Evolutionary conservation across 1,140 invertebrate species (phyloP).

Genomic region (Hycleus phaleratus): DNA sequence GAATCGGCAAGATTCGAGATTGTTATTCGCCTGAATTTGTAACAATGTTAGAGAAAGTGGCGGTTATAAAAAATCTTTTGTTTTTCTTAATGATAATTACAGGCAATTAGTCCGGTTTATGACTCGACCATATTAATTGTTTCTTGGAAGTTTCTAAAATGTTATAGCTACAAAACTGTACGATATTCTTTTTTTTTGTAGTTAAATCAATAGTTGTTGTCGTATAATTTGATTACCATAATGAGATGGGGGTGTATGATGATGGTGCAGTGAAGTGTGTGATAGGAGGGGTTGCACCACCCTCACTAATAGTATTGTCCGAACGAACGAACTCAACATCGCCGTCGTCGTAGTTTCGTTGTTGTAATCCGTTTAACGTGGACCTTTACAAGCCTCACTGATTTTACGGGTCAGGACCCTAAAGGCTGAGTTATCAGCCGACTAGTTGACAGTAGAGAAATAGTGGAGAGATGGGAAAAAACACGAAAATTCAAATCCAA

Average conservation of each 20-base stretch:
- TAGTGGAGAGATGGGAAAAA: too few relatives aligned
- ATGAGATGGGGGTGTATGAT: conserved; percentile 14
- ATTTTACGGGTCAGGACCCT: conserved; percentile 22
- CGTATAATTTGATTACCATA: conserved; percentile 12
- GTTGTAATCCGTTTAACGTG: conserved; percentile 23
- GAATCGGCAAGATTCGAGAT: neutral
- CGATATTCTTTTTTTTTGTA: neutral
- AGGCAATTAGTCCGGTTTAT: conserved; percentile 6
- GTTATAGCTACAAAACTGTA: neutral
- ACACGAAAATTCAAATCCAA: too few relatives aligned
- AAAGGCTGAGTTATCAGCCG: too few relatives aligned
- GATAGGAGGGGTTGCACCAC: conserved; percentile 8
- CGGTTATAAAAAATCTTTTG: too few relatives aligned
- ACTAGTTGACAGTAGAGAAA: too few relatives aligned
- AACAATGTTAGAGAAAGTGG: too few relatives aligned
- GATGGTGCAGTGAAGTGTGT: conserved; percentile 22
- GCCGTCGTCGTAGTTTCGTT: neutral
- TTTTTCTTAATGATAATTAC: conserved; percentile 10
- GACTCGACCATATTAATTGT: conserved; percentile 6
- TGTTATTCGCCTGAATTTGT: too few relatives aligned
- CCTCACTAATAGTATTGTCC: conserved; percentile 26
- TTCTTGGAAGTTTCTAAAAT: conserved; percentile 11
- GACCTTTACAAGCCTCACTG: conserved; percentile 27
- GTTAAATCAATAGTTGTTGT: conserved; percentile 7
- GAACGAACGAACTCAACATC: conserved; percentile 20